Base-by-base conservation (phyloP, 1,140 invertebrate genomes). In the Dendrolimus punctatus region DNA sequence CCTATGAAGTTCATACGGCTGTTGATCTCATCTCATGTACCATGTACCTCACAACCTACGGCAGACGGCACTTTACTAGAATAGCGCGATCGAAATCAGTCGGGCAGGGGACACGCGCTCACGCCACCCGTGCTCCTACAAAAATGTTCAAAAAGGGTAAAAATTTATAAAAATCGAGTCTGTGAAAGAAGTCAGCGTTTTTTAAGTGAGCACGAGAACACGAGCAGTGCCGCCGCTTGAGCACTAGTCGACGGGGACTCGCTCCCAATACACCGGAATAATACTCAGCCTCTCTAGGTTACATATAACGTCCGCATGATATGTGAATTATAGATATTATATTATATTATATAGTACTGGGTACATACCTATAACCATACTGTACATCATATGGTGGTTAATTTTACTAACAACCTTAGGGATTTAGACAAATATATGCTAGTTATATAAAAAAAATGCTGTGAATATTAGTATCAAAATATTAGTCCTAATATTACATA, bases 391-490 rank as follows among this genome's bases (percentile, higher is more conserved):
- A 80, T 82, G 72, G 71, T 71, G 73, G 76, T 80, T 68, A 65
- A 73, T 53, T 53, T 77, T 71, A 82, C 73, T 80, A 77, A 83
- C 74, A 80, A 76, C 64, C 71, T 69, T 83, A 79, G 49, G 55
- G 71, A 76, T 73, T 44, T 9, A 39, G 59, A 74, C 66, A 71
- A 78, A 64, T 78, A 77, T 67, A 74, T 71, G 68, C 69, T 77
- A 76, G 75, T 62, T 69, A 73, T 68, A 79, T 73, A 62, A 72
- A 78, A 81, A 66, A 85, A 81, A 80, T 70, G 71, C 73, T 70
- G 74, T 80, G 73, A 85, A 85, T 80, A 82, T 78, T 72, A 64
- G 71, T 85, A 85, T 85, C 81, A 85, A 85, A 85, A 85, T 75
- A 73, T 78, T 82, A 81, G 48, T 64, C 65, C 75, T 81, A 82